A percentile compares a stretch with the other conserved stretches of the same genome.
Conservation (phyloP, 2,113 vertebrate species). For the Gobius niger region DNA sequence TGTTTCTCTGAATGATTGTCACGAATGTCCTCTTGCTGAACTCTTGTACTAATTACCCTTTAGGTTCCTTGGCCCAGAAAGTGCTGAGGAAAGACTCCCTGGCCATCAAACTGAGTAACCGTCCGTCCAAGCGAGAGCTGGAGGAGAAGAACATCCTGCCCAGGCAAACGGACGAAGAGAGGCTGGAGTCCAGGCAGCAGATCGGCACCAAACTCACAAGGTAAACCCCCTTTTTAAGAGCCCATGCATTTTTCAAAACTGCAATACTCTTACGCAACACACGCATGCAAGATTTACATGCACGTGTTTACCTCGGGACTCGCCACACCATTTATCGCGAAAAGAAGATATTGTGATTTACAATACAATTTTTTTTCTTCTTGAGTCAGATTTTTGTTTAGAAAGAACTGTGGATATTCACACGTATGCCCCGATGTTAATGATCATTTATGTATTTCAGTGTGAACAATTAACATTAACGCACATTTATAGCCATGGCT, state of each 20-base stretch:
- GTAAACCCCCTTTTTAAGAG: constrained; percentile 69
- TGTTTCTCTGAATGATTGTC: too few relatives aligned
- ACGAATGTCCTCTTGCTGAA: background rate
- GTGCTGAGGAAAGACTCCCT: constrained; percentile 96
- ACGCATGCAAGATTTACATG: constrained; percentile 12
- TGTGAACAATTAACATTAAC: too few relatives aligned
- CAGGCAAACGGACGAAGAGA: constrained; percentile 93
- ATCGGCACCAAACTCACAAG: constrained; percentile 97
- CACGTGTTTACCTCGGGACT: background rate
- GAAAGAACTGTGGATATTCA: background rate
- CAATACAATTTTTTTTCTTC: background rate
- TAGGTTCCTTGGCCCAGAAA: constrained; percentile 93
- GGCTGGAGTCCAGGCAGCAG: constrained; percentile 93
- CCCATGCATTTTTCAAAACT: constrained; percentile 14
- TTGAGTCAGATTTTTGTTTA: too few relatives aligned
- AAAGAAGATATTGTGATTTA: background rate
- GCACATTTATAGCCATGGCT: too few relatives aligned
- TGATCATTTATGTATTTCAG: background rate
- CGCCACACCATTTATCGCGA: constrained; percentile 12
- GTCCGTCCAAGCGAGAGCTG: constrained; percentile 93
- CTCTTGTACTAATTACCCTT: constrained; percentile 9
- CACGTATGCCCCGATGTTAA: too few relatives aligned
- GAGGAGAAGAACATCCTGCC: constrained; percentile 99
- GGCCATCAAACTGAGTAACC: constrained; percentile 97
- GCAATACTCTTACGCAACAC: constrained; percentile 2